Percentiles rank a stretch among this genome's conserved stretches.
These are phyloP conservation scores for Tinamus guttatus DNA, from an alignment of 2,113 vertebrate genomes.

Conservation along the genomic window DNA sequence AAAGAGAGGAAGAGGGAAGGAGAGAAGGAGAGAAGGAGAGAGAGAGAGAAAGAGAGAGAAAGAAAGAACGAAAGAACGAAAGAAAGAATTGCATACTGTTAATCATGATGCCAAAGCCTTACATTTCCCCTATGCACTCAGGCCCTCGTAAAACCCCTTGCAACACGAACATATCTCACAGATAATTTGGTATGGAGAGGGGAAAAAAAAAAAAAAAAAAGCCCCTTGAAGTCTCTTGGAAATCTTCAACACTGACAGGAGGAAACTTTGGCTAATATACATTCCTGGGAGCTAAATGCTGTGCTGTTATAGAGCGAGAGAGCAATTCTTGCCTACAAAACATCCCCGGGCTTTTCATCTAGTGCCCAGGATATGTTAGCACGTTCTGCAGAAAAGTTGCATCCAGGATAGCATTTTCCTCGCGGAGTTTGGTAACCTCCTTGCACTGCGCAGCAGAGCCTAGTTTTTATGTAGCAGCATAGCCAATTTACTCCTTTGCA, in stretches of 20 bases:
- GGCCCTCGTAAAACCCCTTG: slow-evolving; percentile 19
- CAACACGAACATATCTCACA: slow-evolving; percentile 35
- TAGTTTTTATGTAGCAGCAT: slow-evolving; percentile 37
- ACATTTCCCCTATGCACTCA: slow-evolving; percentile 21
- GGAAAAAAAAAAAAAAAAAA: neutral
- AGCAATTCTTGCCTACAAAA: neutral
- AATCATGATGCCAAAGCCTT: slow-evolving; percentile 56
- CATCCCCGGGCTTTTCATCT: slow-evolving; percentile 17
- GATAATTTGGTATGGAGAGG: slow-evolving; percentile 23
- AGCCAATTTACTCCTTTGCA: slow-evolving; percentile 40
- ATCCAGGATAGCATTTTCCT: slow-evolving; percentile 15
- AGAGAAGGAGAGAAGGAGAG: too few species aligned
- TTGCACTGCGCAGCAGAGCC: neutral
- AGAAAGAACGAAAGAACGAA: fast-evolving
- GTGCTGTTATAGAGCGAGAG: neutral
- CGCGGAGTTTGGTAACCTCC: neutral
- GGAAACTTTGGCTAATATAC: slow-evolving; percentile 1
- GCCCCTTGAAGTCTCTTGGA: slow-evolving; percentile 34
- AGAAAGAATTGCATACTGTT: slow-evolving; percentile 60
- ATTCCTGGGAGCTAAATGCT: neutral
- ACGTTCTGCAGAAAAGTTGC: slow-evolving; percentile 35
- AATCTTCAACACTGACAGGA: slow-evolving; percentile 36
- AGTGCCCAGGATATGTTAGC: slow-evolving; percentile 21
- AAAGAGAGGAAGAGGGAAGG: neutral
- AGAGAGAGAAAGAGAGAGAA: fast-evolving